Conservation (phyloP, 2,888 invertebrate genomes). For the Melieria omissa region DNA sequence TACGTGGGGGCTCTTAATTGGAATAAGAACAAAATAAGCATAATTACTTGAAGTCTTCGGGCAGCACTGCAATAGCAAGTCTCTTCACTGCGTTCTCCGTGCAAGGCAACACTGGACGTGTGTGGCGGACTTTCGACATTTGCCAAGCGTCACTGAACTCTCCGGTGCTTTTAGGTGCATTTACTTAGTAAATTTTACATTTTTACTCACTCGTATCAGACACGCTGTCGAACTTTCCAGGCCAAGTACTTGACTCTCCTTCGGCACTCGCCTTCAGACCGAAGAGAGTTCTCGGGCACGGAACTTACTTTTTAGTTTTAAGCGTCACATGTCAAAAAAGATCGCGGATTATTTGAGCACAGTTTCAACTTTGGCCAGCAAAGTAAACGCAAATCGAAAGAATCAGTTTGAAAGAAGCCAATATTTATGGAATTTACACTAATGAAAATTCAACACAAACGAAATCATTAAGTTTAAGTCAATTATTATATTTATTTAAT, state of each 20-base stretch:
- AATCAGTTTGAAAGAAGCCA: slow-evolving; percentile 6
- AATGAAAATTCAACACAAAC: slow-evolving; percentile 29
- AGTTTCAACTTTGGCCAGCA: slow-evolving; percentile 4
- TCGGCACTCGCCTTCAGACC: neutral
- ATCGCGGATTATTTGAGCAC: slow-evolving; percentile 4
- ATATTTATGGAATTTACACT: slow-evolving; percentile 24
- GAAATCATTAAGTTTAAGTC: slow-evolving; percentile 30
- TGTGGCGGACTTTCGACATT: neutral
- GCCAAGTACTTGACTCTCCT: neutral
- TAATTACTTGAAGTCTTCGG: slow-evolving; percentile 48
- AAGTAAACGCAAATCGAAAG: slow-evolving; percentile 20
- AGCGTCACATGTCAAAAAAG: neutral
- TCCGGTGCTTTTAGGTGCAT: slow-evolving; percentile 24
- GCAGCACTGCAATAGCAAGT: slow-evolving; percentile 57
- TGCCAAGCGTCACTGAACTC: neutral
- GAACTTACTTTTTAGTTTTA: neutral
- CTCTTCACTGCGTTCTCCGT: slow-evolving; percentile 8
- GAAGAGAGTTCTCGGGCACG: neutral
- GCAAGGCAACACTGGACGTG: neutral
- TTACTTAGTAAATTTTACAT: neutral
- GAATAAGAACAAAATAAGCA: too few species aligned
- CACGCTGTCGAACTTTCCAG: neutral
- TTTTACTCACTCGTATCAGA: neutral
- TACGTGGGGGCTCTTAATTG: slow-evolving; percentile 4
- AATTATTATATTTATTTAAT: slow-evolving; percentile 38